Base-by-base conservation (phyloP, 2,113 vertebrate genomes). In the Glareola pratincola region DNA sequence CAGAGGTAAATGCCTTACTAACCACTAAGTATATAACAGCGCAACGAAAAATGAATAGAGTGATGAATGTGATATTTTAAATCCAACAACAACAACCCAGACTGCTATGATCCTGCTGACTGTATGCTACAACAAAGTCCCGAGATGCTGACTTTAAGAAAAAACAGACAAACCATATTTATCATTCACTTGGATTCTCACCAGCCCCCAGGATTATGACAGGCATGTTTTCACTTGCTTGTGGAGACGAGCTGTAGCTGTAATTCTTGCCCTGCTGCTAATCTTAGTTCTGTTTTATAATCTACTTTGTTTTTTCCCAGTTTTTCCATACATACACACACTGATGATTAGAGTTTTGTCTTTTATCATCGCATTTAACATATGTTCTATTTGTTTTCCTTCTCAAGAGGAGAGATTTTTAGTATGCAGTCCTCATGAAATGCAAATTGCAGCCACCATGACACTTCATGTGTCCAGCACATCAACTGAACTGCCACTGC, bases 81-180 rank as follows among this genome's bases (percentile, higher is more conserved):
- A 88, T 90, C 89, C 96, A 97, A 79, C 36, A 94, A 79, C 79
- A 96, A 92, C 91, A 94, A 94, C 75, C n/a, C 83, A 45, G 73
- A 34, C 84, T 87, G 85, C 80, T 26, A 10, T 48, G 67, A 80
- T 95, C 78, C 82, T 94, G 92, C 96, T 91, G 94, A 95, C 54
- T 71, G 26, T 60, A 36, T 64, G 63, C 86, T 93, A 77, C 88
- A 89, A 75, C 56, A 47, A 72, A 92, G 56, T 82, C 62, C 76
- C 5, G 18, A 94, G 91, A 94, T 91, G 95, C 94, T 96, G 95
- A 97, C 94, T 95, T 59, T 21, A 80, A 92, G 89, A 76, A 91
- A 95, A 94, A 89, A 36, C 59, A 95, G 62, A 76, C 50, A 92
- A 94, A 78, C 92, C 86, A 36, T 87, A 91, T 85, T 95, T 91